Evolutionary conservation across 2,113 vertebrate genomes (phyloP), one percentile per base, ranked within the genome.

Genomic region (Numenius arquata): DNA sequence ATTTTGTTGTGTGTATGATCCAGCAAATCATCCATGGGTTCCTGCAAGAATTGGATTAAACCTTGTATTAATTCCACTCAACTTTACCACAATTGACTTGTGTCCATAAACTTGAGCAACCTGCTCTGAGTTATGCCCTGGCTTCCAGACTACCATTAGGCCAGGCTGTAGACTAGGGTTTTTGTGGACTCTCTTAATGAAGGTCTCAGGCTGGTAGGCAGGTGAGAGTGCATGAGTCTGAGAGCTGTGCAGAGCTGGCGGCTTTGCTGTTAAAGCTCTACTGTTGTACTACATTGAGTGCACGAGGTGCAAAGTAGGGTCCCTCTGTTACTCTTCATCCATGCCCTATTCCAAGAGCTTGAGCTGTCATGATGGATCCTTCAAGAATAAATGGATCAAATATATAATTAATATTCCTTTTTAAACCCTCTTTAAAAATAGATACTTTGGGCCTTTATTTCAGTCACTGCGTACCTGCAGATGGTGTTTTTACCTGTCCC

Each of bases 261-360:
- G 3, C 56, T 94, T 75, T 84, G 25, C 56, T 41, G n/a, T 79
- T 75, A 36, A 30, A 45, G 7, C 27, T 72, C 40, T 22, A 9
- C 15, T 0, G 0, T 36, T 61, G 14, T 19, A 79, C 29, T 11
- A 4, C 5, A 0, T 5, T 62, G 41, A 50, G 41, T 38, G 34
- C 18, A 67, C 0, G 0, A 40, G 29, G 9, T 67, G 43, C 26
- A 48, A 34, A 76, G 40, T 50, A 11, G 47, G 6, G 34, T 52
- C 56, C 20, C 53, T 86, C 38, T 75, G 26, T 50, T 63, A 12
- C 26, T 72, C 67, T 68, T 85, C 30, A 56, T 83, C 53, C 12
- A 1, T 56, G 36, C 27, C 16, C 29, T 48, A 1, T 62, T 63
- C 13, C 15, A 45, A 76, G 36, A n/a, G 12, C 21, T 73, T 83